Conservation (phyloP, 2,888 invertebrate species). For the Shargacucullia verbasci region DNA sequence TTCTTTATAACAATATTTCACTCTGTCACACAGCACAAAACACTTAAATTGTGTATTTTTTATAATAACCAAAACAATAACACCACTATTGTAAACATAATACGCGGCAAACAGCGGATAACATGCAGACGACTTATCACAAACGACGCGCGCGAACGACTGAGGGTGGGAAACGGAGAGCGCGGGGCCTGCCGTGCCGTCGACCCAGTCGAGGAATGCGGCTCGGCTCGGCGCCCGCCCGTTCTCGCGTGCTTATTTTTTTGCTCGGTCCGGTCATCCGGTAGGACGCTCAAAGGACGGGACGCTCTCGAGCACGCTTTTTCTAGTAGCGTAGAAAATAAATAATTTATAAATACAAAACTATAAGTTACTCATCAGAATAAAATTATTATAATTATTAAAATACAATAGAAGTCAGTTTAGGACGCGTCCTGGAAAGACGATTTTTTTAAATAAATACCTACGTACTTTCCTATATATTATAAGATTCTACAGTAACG, state of each 20-base stretch:
- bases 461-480: no score
- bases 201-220: slow-evolving; percentile 86
- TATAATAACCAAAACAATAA: slow-evolving; percentile 74
- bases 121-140: slow-evolving; percentile 70
- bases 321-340: slow-evolving; percentile 6
- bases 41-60: slow-evolving; percentile 71
- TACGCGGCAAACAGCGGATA: slow-evolving; percentile 74
- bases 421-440: no score
- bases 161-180: slow-evolving; percentile 62
- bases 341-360: no score
- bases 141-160: slow-evolving; percentile 84
- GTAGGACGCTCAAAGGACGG: slow-evolving; percentile 67
- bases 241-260: slow-evolving; percentile 81
- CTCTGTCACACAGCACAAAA: slow-evolving; percentile 74
- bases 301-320: slow-evolving; percentile 33
- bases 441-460: no score
- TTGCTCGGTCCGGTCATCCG: slow-evolving; percentile 69
- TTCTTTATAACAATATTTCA: slow-evolving; percentile 59
- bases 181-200: slow-evolving; percentile 75
- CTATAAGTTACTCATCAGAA: no score
- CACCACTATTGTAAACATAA: slow-evolving; percentile 85
- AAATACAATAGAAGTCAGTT: no score
- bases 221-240: slow-evolving; percentile 84
- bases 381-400: no score
- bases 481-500: no score